These are phyloP conservation scores for Iguana delicatissima DNA, from an alignment of 2,797 vertebrate genomes.

Conservation along the genomic window DNA sequence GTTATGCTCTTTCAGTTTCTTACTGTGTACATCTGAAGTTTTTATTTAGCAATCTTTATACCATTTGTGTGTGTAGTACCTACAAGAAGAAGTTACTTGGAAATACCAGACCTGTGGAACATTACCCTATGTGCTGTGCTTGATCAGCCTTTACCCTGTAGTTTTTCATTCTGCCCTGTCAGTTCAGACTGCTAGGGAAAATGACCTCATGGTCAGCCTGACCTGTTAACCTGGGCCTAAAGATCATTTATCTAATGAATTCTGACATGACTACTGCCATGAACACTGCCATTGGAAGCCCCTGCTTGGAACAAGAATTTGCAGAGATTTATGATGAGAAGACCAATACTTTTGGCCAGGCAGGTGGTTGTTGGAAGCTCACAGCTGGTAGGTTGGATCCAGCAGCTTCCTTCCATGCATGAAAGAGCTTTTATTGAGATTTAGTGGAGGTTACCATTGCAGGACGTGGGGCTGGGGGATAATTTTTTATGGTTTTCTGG, in stretches of 20 bases:
- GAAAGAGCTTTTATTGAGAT: background rate
- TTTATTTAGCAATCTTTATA: constrained; percentile 29
- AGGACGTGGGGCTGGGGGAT: background rate
- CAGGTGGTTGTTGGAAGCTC: background rate
- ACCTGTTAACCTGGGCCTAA: background rate
- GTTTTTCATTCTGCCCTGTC: background rate
- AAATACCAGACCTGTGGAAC: background rate
- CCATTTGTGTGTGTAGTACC: constrained; percentile 21
- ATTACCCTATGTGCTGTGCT: background rate
- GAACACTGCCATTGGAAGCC: background rate
- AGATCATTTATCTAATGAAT: background rate
- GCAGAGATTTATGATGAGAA: background rate
- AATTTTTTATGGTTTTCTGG: background rate
- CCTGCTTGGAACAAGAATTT: background rate
- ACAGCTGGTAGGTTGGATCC: background rate
- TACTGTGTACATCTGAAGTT: constrained; percentile 15
- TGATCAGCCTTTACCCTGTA: no score
- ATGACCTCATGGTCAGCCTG: background rate
- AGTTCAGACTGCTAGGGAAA: background rate
- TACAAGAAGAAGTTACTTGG: background rate
- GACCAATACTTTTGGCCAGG: background rate
- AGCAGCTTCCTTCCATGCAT: background rate
- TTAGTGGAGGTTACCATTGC: background rate
- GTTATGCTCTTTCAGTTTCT: constrained; percentile 52
- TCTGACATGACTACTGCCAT: background rate